These are phyloP conservation scores for Falco berigora DNA, from an alignment of 2,797 vertebrate species.

Conservation along the genomic window DNA sequence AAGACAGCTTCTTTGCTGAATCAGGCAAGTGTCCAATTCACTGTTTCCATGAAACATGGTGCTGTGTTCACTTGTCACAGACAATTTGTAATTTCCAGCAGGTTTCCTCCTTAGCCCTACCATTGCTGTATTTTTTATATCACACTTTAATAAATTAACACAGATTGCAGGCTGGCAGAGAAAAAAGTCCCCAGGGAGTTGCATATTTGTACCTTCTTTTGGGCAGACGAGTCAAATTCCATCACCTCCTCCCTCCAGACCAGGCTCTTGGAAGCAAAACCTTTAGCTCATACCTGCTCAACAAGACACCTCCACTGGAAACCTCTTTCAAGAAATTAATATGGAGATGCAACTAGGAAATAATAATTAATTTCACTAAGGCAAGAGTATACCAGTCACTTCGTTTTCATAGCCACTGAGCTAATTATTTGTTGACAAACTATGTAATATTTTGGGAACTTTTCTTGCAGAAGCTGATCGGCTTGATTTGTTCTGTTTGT, in stretches of 20 bases:
- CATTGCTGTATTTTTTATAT: neutral
- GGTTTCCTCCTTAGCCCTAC: neutral
- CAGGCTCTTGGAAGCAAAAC: neutral
- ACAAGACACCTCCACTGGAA: neutral
- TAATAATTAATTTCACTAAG: neutral
- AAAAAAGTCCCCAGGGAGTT: neutral
- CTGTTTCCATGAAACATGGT: neutral
- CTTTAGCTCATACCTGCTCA: neutral
- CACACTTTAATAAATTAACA: neutral
- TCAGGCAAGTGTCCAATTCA: constrained; percentile 15
- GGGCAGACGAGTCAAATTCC: neutral
- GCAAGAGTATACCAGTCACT: neutral
- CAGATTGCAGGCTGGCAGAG: neutral
- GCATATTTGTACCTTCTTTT: neutral
- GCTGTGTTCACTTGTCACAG: constrained; percentile 38
- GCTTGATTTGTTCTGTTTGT: neutral
- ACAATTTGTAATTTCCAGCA: constrained; percentile 24
- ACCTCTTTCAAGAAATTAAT: neutral
- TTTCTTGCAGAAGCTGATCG: neutral
- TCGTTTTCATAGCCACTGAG: neutral
- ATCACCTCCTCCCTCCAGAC: neutral
- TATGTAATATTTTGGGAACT: neutral
- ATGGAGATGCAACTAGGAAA: neutral
- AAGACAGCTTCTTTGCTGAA: constrained; percentile 44
- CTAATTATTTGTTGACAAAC: neutral